Conservation (phyloP, 1,140 invertebrate genomes). For the Lepidurus packardi region DNA sequence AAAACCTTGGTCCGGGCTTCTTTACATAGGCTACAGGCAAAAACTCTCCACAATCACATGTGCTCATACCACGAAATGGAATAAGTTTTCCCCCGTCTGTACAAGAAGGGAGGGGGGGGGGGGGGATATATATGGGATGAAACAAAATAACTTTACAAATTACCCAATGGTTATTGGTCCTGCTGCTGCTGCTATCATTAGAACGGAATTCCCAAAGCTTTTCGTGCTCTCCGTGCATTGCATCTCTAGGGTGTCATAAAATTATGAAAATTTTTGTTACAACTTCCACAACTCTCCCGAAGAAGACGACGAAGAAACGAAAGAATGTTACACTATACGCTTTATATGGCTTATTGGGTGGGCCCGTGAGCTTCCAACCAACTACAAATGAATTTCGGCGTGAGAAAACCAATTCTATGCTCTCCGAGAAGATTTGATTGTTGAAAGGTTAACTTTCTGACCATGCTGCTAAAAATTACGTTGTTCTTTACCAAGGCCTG, state of each 20-base stretch:
- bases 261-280: not conserved
- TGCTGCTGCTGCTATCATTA: not conserved
- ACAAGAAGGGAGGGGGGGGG: too few relatives aligned
- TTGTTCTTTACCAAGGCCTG: too few relatives aligned
- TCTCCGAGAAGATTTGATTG: not conserved
- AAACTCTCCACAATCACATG: too few relatives aligned
- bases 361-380: not conserved
- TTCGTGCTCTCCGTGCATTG: not conserved
- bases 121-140: not conserved
- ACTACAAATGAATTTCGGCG: not conserved
- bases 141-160: not conserved
- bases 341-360: not conserved
- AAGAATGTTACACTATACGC: constrained; percentile 2
- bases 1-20: too few relatives aligned
- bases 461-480: too few relatives aligned
- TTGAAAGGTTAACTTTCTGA: too few relatives aligned
- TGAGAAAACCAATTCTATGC: not conserved
- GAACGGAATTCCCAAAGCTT: not conserved
- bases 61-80: too few relatives aligned
- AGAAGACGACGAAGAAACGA: not conserved
- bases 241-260: not conserved
- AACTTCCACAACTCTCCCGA: not conserved
- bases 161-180: not conserved
- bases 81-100: too few relatives aligned
- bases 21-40: too few relatives aligned